Base-by-base conservation (phyloP, 2,797 vertebrate genomes). In the Girardinus metallicus region DNA sequence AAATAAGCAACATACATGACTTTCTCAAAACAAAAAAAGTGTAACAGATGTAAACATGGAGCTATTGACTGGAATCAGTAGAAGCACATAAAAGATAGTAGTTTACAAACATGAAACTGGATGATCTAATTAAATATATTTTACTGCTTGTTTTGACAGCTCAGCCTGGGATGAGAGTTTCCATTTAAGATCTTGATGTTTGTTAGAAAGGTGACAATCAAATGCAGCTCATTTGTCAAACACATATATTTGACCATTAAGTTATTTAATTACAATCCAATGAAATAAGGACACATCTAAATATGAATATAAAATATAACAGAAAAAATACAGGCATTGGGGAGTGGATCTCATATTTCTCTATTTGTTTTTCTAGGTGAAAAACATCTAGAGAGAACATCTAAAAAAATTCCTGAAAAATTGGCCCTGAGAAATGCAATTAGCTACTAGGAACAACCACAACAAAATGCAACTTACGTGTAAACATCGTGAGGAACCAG, bases 401-500 rank as follows among this genome's bases (percentile, higher is more conserved):
- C 4, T 51, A 21, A 23, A 51, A 21, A 51, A 21, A 23, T 23
- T 9, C 7, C 49, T 55, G 26, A 55, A 55, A 10, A 55, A 51
- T 21, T 51, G 21, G 21, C 49, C 21, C 21, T 53, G 51, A 53
- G 26, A 10, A 53, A 26, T 53, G 23, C 9, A 26, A 53, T 53
- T 26, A 29, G 26, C 41, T 44, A 1, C 13, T 46, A 31, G 76
- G 2, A 78, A 75, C 18, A 82, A 75, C 1, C 75, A 84, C 70
- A 12, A 74, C 34, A 71, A 77, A 75, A 49, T 6, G 41, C 41
- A 84, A 98, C 98, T 99, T 94, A 99, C 98, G 98, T 88, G 98
- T 99, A 93, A 99, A 99, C 98, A 99, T 99, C 21, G 98, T 99
- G 78, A 99, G 97, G 94, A 99, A 99, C 98, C 98, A 99, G 34